Conservation (phyloP, 2,797 vertebrate genomes). For the Ibycter americanus region DNA sequence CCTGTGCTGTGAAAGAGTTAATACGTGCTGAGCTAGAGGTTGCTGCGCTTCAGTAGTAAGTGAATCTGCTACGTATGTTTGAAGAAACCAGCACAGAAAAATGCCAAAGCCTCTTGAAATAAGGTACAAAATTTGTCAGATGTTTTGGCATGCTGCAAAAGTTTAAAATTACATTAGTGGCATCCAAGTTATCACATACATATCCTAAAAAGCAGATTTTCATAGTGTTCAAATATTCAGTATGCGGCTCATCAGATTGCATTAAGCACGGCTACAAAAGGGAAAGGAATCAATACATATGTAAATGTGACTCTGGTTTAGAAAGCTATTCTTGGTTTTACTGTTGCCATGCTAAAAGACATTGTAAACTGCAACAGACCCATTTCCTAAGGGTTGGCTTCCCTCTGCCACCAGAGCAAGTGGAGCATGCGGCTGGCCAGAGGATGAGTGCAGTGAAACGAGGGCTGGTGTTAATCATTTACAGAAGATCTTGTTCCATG, state of each 20-base stretch:
- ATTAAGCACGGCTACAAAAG: slow-evolving; percentile 55
- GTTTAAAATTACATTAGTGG: slow-evolving; percentile 9
- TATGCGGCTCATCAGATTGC: slow-evolving; percentile 45
- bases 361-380: slow-evolving; percentile 1
- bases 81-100: slow-evolving; percentile 18
- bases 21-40: neutral
- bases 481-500: neutral
- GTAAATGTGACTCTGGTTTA: slow-evolving; percentile 59
- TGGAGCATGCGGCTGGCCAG: neutral
- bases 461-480: slow-evolving; percentile 27
- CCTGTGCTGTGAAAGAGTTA: slow-evolving; percentile 34
- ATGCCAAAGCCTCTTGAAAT: slow-evolving; percentile 9
- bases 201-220: slow-evolving; percentile 19
- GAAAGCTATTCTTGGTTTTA: slow-evolving; percentile 52
- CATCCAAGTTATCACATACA: neutral
- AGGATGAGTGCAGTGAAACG: neutral
- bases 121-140: slow-evolving; percentile 46
- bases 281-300: slow-evolving; percentile 61
- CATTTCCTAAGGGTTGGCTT: neutral
- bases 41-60: neutral
- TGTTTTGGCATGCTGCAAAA: slow-evolving; percentile 20
- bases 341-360: slow-evolving; percentile 51
- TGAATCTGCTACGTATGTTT: neutral
- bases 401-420: neutral
- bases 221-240: neutral